phyloP scores from a whole-genome alignment of 2,113 vertebrate genomes.

The Hoplias malabaricus region DNA sequence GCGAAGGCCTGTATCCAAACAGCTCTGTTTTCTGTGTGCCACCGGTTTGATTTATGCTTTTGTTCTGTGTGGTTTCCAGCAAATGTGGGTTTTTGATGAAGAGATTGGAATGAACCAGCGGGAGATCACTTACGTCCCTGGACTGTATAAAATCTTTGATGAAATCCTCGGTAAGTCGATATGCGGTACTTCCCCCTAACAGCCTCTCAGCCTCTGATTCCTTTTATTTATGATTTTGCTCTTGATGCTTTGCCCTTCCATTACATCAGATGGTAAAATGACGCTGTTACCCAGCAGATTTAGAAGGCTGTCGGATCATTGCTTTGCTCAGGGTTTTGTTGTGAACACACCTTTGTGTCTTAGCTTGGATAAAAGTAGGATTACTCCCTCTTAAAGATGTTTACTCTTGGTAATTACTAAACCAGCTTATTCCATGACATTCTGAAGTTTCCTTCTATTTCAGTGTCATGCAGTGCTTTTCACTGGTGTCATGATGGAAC shows the following conservation, averaged over 20 bases:
- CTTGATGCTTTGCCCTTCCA: neutral
- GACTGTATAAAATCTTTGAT: conserved; percentile 99
- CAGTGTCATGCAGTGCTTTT: neutral
- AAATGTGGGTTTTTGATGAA: conserved; percentile 99
- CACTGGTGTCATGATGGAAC: neutral
- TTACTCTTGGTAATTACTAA: neutral
- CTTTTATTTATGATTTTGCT: neutral
- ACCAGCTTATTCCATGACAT: neutral
- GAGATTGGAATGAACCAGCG: conserved; percentile 94
- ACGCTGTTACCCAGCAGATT: neutral
- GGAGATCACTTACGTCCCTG: conserved; percentile 95
- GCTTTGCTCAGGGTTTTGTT: neutral
- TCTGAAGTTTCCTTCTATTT: neutral
- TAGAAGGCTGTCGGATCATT: neutral
- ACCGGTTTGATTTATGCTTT: neutral
- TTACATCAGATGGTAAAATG: neutral
- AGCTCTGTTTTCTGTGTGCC: neutral
- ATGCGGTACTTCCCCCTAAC: neutral
- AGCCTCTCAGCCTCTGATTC: neutral
- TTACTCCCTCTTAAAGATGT: neutral
- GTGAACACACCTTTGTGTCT: neutral
- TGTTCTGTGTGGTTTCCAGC: conserved; percentile 66
- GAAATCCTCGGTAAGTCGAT: conserved; percentile 92
- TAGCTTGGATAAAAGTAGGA: neutral
- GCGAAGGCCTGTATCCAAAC: neutral